Evolutionary conservation across 2,888 invertebrate species (phyloP).

Genomic region (Cataglyphis albicans): DNA sequence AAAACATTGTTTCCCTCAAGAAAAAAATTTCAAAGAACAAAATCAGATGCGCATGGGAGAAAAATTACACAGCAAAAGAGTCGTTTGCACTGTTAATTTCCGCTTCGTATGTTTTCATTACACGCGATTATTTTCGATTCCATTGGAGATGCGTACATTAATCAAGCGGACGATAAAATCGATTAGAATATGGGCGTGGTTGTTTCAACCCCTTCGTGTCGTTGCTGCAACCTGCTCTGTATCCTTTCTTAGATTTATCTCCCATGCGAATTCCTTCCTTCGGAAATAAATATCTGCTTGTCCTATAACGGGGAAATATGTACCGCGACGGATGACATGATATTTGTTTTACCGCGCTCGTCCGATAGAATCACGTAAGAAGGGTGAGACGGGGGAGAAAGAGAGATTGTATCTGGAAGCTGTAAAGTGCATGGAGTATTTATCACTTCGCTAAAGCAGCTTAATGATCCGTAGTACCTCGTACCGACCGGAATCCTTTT

Average conservation of each 20-base stretch:
- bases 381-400: not conserved
- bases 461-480: slow-evolving; percentile 49
- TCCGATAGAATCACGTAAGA: not conserved
- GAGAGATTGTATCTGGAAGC: slow-evolving; percentile 46
- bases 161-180: slow-evolving; percentile 61
- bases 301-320: slow-evolving; percentile 29
- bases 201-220: slow-evolving; percentile 17
- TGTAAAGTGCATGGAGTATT: slow-evolving; percentile 40
- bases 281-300: slow-evolving; percentile 21
- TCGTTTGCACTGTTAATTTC: not conserved
- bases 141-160: slow-evolving; percentile 51
- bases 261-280: slow-evolving; percentile 4
- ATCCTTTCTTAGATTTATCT: slow-evolving; percentile 20
- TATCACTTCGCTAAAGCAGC: slow-evolving; percentile 51
- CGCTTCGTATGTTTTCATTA: not conserved
- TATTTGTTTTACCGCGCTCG: slow-evolving; percentile 33
- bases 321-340: slow-evolving; percentile 37
- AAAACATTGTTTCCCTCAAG: too few species aligned
- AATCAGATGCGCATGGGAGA: not conserved
- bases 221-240: not conserved
- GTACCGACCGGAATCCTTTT: slow-evolving; percentile 25
- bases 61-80: not conserved
- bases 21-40: not conserved
- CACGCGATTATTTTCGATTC: not conserved
- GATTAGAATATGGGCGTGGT: slow-evolving; percentile 60